phyloP scores from a whole-genome alignment of 2,113 vertebrate species.

The Passer montanus region DNA sequence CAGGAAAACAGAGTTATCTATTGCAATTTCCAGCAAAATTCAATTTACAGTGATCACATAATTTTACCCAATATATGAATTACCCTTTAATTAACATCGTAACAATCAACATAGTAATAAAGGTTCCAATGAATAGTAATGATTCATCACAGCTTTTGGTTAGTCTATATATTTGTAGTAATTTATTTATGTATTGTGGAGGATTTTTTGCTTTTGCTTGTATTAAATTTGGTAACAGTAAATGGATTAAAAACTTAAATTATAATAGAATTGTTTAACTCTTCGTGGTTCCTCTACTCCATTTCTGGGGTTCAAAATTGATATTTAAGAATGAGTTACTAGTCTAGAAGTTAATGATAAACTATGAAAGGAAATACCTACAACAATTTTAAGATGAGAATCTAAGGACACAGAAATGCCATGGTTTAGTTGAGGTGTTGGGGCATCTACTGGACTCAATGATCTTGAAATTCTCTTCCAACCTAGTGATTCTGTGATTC shows the following conservation, averaged over 20 bases:
- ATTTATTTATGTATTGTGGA: background rate
- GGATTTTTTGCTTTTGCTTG: background rate
- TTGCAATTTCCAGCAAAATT: background rate
- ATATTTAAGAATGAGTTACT: background rate
- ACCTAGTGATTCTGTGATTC: background rate
- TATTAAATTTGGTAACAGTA: background rate
- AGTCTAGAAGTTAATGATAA: background rate
- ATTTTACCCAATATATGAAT: background rate
- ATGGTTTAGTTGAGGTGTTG: background rate
- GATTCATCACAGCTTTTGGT: background rate
- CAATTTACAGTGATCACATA: background rate
- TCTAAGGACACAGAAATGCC: background rate
- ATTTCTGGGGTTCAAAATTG: background rate
- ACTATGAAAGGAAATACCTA: background rate
- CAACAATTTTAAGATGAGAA: background rate
- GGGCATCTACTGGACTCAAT: background rate
- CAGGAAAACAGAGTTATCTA: background rate
- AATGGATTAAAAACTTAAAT: background rate
- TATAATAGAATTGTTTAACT: background rate
- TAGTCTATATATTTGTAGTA: background rate
- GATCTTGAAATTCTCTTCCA: background rate
- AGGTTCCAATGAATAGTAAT: background rate
- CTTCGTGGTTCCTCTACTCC: background rate
- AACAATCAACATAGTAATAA: background rate
- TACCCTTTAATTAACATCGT: background rate